phyloP scores from a whole-genome alignment of 2,888 invertebrate genomes.

The Caenorhabditis angaria region DNA sequence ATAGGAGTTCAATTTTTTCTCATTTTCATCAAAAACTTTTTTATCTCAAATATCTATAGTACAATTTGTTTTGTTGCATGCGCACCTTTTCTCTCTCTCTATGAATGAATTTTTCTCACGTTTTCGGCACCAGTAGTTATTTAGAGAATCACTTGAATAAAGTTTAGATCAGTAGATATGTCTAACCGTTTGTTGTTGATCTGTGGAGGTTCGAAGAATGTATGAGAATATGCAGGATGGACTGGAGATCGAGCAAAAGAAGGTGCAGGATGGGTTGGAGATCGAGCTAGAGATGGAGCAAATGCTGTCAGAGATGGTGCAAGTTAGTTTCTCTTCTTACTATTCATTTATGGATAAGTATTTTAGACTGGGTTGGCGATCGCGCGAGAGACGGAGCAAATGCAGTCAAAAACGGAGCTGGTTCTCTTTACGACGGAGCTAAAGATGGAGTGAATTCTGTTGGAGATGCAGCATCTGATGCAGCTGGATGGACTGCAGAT shows the following conservation, averaged over 20 bases:
- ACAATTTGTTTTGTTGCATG: too few relatives aligned
- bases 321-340: too few relatives aligned
- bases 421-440: slow-evolving; percentile 12
- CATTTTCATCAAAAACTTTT: too few relatives aligned
- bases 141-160: too few relatives aligned
- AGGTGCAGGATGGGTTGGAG: slow-evolving; percentile 17
- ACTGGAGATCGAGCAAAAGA: slow-evolving; percentile 18
- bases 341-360: not conserved
- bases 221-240: slow-evolving; percentile 13
- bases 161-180: not conserved
- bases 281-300: slow-evolving; percentile 13
- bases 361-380: slow-evolving; percentile 1
- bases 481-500: slow-evolving; percentile 14
- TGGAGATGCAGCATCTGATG: slow-evolving; percentile 5
- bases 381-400: slow-evolving; percentile 3
- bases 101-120: too few relatives aligned
- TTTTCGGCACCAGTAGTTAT: too few relatives aligned
- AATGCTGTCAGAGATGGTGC: slow-evolving; percentile 31
- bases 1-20: not conserved
- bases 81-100: too few relatives aligned
- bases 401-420: not conserved
- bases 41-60: too few relatives aligned
- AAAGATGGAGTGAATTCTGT: slow-evolving; percentile 19
- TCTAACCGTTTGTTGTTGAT: slow-evolving; percentile 5
- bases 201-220: not conserved